Evolutionary conservation across 2,113 vertebrate genomes (phyloP).

Genomic region (Pungitius pungitius): DNA sequence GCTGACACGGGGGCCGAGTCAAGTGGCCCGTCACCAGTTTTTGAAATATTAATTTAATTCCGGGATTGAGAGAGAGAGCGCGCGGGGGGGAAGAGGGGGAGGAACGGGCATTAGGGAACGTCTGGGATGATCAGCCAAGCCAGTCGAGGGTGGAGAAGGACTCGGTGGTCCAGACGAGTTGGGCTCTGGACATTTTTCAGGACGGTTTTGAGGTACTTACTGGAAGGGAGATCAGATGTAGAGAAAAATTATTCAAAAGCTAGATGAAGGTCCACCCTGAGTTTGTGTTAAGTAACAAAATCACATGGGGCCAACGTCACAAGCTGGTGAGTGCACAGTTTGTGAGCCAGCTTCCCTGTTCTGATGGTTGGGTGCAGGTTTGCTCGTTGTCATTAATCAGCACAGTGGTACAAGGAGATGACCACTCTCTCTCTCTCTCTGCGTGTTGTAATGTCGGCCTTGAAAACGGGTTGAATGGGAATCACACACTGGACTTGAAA

Average conservation of each 20-base stretch:
- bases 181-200: not conserved
- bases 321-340: not conserved
- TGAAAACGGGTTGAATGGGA: not conserved
- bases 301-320: not conserved
- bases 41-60: constrained; percentile 88
- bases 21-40: constrained; percentile 83
- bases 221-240: not conserved
- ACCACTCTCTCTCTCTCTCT: too few species aligned
- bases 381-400: not conserved
- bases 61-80: constrained; percentile 62
- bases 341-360: not conserved
- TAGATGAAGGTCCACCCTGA: not conserved
- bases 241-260: not conserved
- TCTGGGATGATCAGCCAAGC: constrained; percentile 8
- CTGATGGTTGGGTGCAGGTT: not conserved
- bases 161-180: not conserved
- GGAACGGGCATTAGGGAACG: constrained; percentile 7
- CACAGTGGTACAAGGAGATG: not conserved
- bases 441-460: not conserved
- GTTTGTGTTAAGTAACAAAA: not conserved
- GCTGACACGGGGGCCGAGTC: constrained; percentile 73
- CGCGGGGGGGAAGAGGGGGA: too few species aligned
- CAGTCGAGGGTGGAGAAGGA: not conserved
- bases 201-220: not conserved
- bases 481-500: not conserved